Percentiles rank a stretch among this genome's conserved stretches.
These are phyloP conservation scores for Actinia tenebrosa DNA, from an alignment of 64 coral and sea anemone genomes.

Conservation along the genomic window DNA sequence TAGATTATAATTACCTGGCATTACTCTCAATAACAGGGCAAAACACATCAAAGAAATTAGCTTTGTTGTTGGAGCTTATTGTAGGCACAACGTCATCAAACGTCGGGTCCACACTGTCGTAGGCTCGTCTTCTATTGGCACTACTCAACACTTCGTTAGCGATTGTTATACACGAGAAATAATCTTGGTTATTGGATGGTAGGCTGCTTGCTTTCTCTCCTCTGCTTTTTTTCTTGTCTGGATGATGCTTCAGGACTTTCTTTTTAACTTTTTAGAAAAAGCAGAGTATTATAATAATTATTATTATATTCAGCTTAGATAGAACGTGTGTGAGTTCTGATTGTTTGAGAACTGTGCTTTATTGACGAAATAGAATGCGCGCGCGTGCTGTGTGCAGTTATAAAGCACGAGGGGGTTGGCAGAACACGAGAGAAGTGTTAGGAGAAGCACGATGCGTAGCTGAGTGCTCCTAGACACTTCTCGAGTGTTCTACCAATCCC, in stretches of 20 bases:
- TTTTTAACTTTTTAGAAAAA: conserved; percentile 58
- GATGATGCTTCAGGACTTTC: conserved; percentile 93
- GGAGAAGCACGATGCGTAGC: no score
- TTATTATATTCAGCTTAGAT: no score
- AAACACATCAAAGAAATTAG: conserved; percentile 83
- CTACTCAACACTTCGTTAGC: conserved; percentile 88
- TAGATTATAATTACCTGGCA: conserved; percentile 49
- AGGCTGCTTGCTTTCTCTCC: conserved; percentile 8
- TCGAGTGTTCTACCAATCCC: no score
- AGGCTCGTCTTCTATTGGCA: conserved; percentile 53
- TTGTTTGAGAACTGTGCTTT: no score
- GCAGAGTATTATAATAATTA: neutral
- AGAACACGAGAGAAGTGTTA: no score
- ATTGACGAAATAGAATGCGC: no score
- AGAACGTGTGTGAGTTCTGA: no score
- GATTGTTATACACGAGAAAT: conserved; percentile 88
- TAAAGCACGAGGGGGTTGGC: no score
- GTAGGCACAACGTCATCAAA: conserved; percentile 83
- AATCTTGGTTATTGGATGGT: conserved; percentile 42
- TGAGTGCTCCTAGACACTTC: no score
- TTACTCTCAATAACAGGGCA: conserved; percentile 87
- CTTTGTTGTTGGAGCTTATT: conserved; percentile 66
- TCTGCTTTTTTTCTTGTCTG: conserved; percentile 70
- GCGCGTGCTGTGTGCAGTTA: no score
- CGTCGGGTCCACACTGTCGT: conserved; percentile 82